These are phyloP conservation scores for Poecilia picta DNA, from an alignment of 2,797 vertebrate genomes.

Conservation along the genomic window DNA sequence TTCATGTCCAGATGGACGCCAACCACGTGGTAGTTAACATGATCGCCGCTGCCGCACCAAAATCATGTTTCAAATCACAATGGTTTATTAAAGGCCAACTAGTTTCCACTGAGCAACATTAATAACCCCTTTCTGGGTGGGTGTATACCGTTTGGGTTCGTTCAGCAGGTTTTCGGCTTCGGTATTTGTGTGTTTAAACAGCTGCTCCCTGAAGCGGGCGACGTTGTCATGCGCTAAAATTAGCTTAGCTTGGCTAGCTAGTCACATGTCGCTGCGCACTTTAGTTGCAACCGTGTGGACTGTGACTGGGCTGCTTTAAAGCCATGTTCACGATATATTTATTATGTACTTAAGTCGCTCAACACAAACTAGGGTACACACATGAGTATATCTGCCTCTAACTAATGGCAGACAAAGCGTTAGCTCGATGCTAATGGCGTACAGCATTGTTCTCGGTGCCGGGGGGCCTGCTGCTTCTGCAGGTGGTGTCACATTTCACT, in stretches of 20 bases:
- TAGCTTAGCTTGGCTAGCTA: constrained; percentile 66
- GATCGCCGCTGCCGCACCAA: constrained; percentile 50
- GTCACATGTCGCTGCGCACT: constrained; percentile 26
- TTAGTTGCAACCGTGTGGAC: background rate
- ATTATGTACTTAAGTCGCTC: too few species aligned
- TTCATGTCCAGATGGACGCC: constrained; percentile 75
- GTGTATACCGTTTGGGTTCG: fast-evolving
- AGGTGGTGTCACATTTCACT: constrained; percentile 64
- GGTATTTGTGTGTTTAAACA: constrained; percentile 1
- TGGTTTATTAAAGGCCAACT: fast-evolving
- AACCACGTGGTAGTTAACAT: constrained; percentile 88
- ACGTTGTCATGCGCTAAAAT: constrained; percentile 59
- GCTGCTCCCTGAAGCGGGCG: constrained; percentile 32
- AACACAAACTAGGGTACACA: fast-evolving
- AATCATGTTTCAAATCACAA: constrained; percentile 20
- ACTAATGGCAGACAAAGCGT: background rate
- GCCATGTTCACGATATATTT: fast-evolving
- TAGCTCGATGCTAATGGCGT: constrained; percentile 43
- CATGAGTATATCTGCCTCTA: fast-evolving
- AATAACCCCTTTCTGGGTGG: fast-evolving
- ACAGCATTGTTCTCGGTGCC: constrained; percentile 75
- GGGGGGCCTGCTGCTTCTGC: constrained; percentile 53
- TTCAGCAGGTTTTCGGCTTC: background rate
- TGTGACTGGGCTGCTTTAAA: fast-evolving
- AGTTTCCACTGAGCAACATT: fast-evolving